Conservation (phyloP, 30 jellyfish, hydroid and myxozoan species). For the Hydractinia echinata region DNA sequence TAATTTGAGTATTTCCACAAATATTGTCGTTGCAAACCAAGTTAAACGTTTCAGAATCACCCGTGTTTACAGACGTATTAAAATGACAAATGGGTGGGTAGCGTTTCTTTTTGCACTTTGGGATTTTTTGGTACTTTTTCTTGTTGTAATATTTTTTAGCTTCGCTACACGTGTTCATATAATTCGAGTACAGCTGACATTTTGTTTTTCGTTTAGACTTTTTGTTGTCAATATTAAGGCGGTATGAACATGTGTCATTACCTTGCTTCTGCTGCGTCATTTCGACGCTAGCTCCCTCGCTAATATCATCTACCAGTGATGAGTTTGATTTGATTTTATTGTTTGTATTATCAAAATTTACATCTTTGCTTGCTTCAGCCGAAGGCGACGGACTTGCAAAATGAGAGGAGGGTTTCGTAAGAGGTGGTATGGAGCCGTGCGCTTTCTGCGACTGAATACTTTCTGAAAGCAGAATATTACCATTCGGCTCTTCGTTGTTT, state of each 20-base stretch:
- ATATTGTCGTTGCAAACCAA: constrained; percentile 33
- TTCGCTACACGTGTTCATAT: not conserved
- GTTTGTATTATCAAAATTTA: too few species aligned
- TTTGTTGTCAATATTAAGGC: not conserved
- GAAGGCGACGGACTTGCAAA: too few species aligned
- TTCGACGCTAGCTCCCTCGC: too few species aligned
- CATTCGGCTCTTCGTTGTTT: too few species aligned
- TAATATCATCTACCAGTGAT: too few species aligned
- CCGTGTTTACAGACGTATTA: not conserved
- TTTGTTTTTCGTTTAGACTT: not conserved
- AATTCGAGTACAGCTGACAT: not conserved
- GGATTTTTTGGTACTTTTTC: not conserved
- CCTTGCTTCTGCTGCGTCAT: too few species aligned
- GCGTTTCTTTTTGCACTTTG: constrained; percentile 18
- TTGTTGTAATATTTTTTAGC: not conserved
- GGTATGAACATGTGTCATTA: not conserved
- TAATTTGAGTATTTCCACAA: constrained; percentile 28
- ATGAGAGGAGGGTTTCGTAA: too few species aligned
- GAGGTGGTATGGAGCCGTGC: too few species aligned
- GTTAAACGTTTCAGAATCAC: not conserved
- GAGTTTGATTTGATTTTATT: too few species aligned
- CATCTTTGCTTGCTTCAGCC: too few species aligned
- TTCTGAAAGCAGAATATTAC: too few species aligned
- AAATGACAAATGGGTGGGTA: constrained; percentile 29
- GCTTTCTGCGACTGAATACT: too few species aligned